phyloP scores from a whole-genome alignment of 2,113 vertebrate species.

The Orthonyx spaldingii region DNA sequence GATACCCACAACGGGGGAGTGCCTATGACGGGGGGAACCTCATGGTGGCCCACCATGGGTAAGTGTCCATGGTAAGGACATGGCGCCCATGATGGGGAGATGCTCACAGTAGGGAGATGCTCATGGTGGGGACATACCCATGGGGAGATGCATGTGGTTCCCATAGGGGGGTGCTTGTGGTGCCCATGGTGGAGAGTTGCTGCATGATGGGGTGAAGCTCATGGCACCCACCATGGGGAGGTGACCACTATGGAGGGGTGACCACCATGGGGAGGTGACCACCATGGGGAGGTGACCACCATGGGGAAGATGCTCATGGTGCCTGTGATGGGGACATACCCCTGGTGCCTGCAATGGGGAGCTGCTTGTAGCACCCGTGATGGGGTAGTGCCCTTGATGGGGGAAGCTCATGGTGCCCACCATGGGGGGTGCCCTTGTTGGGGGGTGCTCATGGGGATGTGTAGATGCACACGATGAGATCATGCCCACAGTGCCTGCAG shows the following conservation, averaged over 20 bases:
- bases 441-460: not conserved
- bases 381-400: not conserved
- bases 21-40: not conserved
- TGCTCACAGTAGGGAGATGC: not conserved
- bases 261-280: not conserved
- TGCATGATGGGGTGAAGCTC: not conserved
- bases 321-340: too few relatives aligned
- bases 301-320: not conserved
- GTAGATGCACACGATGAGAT: not conserved
- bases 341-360: not conserved
- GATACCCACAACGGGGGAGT: not conserved
- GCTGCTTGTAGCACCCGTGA: fast-evolving
- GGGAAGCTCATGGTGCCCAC: not conserved
- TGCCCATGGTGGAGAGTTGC: not conserved
- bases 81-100: not conserved
- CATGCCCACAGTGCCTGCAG: not conserved
- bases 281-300: not conserved
- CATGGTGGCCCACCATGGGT: not conserved
- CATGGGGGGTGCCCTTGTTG: too few relatives aligned
- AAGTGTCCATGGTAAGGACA: not conserved
- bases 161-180: not conserved
- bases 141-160: not conserved
- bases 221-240: fast-evolving
- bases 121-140: not conserved
- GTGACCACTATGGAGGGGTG: not conserved